phyloP scores from a whole-genome alignment of 2,113 vertebrate species.

The Leptobrachium leishanense region DNA sequence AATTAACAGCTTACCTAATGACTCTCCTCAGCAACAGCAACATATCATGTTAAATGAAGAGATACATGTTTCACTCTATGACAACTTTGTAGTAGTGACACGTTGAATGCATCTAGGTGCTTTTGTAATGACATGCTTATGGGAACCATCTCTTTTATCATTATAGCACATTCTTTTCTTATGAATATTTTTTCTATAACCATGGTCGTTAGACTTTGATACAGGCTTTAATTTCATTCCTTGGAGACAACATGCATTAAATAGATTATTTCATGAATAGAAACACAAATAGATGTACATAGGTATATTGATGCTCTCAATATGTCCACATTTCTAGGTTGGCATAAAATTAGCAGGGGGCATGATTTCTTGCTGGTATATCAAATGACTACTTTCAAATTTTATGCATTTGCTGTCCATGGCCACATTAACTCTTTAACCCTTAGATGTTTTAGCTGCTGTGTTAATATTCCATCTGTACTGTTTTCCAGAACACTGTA shows the following conservation, averaged over 20 bases:
- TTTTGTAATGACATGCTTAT: conserved; percentile 9
- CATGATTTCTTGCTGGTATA: too few relatives aligned
- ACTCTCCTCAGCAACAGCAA: conserved; percentile 20
- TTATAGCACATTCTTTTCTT: not conserved
- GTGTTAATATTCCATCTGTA: too few relatives aligned
- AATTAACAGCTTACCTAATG: not conserved
- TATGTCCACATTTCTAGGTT: too few relatives aligned
- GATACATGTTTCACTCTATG: not conserved
- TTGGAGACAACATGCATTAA: conserved; percentile 18
- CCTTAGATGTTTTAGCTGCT: too few relatives aligned
- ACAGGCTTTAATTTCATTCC: not conserved
- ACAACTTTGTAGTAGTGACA: conserved; percentile 16
- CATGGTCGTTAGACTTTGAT: conserved; percentile 26
- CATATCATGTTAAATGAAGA: conserved; percentile 37
- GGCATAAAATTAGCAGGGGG: too few relatives aligned
- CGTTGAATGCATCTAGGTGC: conserved; percentile 14
- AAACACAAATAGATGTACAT: not conserved
- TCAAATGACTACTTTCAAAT: too few relatives aligned
- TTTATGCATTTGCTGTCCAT: too few relatives aligned
- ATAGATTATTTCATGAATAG: too few relatives aligned
- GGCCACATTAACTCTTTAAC: too few relatives aligned
- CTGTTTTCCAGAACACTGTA: too few relatives aligned
- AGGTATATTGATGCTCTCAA: too few relatives aligned
- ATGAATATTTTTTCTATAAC: conserved; percentile 5
- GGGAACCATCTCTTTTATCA: not conserved